These are phyloP conservation scores for Calameuta idolon DNA, from an alignment of 2,888 invertebrate genomes.

Conservation along the genomic window DNA sequence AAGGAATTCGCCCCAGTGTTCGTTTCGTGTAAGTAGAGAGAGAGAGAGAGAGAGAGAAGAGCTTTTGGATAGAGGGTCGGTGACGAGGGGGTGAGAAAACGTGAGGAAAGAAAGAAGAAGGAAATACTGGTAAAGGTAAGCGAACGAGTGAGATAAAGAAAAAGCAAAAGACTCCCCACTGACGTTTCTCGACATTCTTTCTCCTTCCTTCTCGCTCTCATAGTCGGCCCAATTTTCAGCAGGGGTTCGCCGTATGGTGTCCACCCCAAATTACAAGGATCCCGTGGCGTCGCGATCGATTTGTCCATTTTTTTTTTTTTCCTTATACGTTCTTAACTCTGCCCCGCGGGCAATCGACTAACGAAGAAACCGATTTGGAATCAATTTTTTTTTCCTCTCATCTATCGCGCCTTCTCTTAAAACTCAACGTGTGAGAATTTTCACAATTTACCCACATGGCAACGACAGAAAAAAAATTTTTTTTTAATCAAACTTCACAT, in stretches of 20 bases:
- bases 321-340: conserved; percentile 45
- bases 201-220: not conserved
- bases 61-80: not conserved
- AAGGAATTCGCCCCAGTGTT: not conserved
- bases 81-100: not conserved
- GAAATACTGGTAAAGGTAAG: conserved; percentile 16
- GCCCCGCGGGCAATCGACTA: conserved; percentile 42
- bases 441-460: conserved; percentile 1
- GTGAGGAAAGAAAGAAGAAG: conserved; percentile 13
- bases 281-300: conserved; percentile 56
- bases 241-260: not conserved
- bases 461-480: not conserved
- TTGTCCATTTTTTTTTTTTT: conserved; percentile 43
- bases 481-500: not conserved
- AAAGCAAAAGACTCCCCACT: conserved; percentile 10
- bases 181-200: conserved; percentile 1
- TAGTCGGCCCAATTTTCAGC: not conserved
- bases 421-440: conserved; percentile 10
- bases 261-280: conserved; percentile 38
- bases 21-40: not conserved
- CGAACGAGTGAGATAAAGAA: conserved; percentile 22
- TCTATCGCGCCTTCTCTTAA: not conserved
- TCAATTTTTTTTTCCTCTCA: not conserved
- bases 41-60: not conserved
- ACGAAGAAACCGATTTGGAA: not conserved